Conservation (phyloP, 2,888 invertebrate species). For the Athripsodes cinereus region DNA sequence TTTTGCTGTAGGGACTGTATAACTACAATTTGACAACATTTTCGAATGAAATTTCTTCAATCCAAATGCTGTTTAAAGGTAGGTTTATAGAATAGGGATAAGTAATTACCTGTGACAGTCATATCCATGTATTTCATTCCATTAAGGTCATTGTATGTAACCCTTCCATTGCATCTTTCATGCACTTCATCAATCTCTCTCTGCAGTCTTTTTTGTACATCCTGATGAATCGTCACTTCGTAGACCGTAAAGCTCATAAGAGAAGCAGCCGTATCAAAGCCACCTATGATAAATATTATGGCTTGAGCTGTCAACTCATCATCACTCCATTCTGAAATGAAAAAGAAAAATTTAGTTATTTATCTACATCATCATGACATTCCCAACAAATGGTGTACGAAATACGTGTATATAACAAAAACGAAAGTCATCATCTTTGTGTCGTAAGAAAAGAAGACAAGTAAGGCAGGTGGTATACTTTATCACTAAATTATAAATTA, state of each 20-base stretch:
- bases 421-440: not conserved
- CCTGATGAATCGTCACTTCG: not conserved
- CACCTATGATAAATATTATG: not conserved
- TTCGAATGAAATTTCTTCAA: too few relatives aligned
- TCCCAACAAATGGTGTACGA: too few relatives aligned
- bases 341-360: not conserved
- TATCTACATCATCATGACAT: not conserved
- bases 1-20: too few relatives aligned
- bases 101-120: not conserved
- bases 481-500: too few relatives aligned
- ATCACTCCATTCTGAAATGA: slow-evolving; percentile 2
- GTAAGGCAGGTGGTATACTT: too few relatives aligned
- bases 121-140: not conserved
- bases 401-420: not conserved
- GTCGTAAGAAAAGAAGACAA: too few relatives aligned
- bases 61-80: too few relatives aligned
- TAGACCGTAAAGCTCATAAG: not conserved
- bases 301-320: not conserved
- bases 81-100: too few relatives aligned
- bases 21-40: too few relatives aligned
- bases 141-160: not conserved
- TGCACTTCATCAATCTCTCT: not conserved
- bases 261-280: not conserved
- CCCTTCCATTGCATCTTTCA: not conserved
- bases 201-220: not conserved